A percentile compares a stretch with the other conserved stretches of the same genome.
Evolutionary conservation across 1,140 invertebrate genomes (phyloP).

Genomic region (Nymphalis io): DNA sequence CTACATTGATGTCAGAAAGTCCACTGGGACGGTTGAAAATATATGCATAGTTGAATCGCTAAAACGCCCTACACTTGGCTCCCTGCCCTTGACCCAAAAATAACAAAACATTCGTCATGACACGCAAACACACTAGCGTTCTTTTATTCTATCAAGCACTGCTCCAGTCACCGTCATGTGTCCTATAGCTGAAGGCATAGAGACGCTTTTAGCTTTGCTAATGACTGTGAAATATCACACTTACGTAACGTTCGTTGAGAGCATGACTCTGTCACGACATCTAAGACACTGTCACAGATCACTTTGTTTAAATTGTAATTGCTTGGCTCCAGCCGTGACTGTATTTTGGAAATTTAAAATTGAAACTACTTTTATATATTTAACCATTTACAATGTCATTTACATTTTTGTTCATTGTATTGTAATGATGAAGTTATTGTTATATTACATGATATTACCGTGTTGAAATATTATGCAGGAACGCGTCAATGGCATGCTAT

Average conservation of each 20-base stretch:
- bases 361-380: not conserved
- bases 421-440: not conserved
- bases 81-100: slow-evolving; percentile 70
- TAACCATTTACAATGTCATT: not conserved
- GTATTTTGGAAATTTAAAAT: not conserved
- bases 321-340: not conserved
- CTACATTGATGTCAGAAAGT: slow-evolving; percentile 18
- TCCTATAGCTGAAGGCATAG: slow-evolving; percentile 33
- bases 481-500: slow-evolving; percentile 6
- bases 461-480: not conserved
- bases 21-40: slow-evolving; percentile 13
- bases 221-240: slow-evolving; percentile 24
- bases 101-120: slow-evolving; percentile 70
- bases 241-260: slow-evolving; percentile 29
- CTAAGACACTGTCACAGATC: slow-evolving; percentile 29
- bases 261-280: slow-evolving; percentile 17
- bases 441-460: not conserved
- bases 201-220: slow-evolving; percentile 34
- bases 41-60: slow-evolving; percentile 28
- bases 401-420: not conserved
- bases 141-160: slow-evolving; percentile 24
- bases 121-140: slow-evolving; percentile 45
- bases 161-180: slow-evolving; percentile 3
- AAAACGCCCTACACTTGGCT: slow-evolving; percentile 45
- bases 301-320: slow-evolving; percentile 18